Conservation (phyloP, 2,113 vertebrate species). For the Gymnocephalus cernua region DNA sequence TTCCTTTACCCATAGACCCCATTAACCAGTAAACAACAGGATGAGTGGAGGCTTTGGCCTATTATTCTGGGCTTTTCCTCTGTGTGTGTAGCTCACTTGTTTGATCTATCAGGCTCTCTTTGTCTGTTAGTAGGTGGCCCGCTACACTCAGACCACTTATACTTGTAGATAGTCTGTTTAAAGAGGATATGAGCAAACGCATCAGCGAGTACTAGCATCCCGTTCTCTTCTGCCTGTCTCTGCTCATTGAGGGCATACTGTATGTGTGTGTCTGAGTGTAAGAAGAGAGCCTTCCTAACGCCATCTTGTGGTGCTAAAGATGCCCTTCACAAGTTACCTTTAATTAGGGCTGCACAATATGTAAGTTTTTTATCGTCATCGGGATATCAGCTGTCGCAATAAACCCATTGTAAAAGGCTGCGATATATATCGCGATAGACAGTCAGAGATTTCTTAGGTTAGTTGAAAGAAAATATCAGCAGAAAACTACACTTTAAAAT, state of each 20-base stretch:
- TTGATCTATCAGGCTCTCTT: not conserved
- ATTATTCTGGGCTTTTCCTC: constrained; percentile 9
- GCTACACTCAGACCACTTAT: not conserved
- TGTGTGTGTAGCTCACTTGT: constrained; percentile 26
- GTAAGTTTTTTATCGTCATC: no score
- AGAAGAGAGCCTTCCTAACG: not conserved
- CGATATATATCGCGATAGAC: no score
- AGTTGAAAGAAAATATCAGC: no score
- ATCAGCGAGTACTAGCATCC: not conserved
- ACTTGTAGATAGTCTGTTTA: not conserved
- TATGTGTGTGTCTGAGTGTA: not conserved
- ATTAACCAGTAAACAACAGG: constrained; percentile 23
- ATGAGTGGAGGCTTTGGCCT: constrained; percentile 28
- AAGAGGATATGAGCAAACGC: not conserved
- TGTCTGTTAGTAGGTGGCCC: not conserved
- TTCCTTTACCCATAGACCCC: constrained; percentile 5
- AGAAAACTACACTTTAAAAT: no score
- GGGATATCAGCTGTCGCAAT: no score
- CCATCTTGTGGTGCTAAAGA: constrained; percentile 51
- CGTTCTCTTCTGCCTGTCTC: not conserved
- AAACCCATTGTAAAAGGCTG: no score
- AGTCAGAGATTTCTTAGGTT: no score
- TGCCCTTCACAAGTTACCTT: not conserved
- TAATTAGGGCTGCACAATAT: no score
- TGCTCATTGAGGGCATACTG: not conserved